Conservation (phyloP, 2,113 vertebrate species). For the Etheostoma spectabile region DNA sequence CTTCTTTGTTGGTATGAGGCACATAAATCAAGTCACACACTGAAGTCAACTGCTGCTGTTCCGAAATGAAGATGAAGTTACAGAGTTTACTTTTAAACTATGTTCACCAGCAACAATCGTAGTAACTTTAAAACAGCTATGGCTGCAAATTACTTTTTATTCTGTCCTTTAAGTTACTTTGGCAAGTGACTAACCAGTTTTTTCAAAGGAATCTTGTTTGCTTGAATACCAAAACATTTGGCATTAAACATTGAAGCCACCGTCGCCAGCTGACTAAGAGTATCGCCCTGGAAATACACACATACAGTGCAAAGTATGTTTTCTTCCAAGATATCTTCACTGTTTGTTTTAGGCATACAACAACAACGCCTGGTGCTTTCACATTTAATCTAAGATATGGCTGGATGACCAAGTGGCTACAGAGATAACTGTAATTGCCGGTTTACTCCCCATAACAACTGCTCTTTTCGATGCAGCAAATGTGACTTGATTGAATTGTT, state of each 20-base stretch:
- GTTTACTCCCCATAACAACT: not conserved
- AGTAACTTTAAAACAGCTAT: not conserved
- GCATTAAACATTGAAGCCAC: not conserved
- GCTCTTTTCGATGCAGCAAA: not conserved
- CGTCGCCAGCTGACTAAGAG: not conserved
- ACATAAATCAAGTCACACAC: not conserved
- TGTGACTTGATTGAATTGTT: not conserved
- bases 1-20: not conserved
- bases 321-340: conserved; percentile 6
- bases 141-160: not conserved
- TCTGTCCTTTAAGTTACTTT: not conserved
- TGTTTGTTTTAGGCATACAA: not conserved
- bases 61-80: not conserved
- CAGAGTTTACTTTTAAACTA: not conserved
- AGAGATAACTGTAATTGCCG: not conserved
- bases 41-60: conserved; percentile 19
- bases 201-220: not conserved
- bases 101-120: not conserved
- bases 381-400: not conserved
- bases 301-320: not conserved
- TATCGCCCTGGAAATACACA: not conserved
- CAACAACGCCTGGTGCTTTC: not conserved
- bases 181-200: not conserved
- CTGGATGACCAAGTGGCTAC: not conserved
- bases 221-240: not conserved